phyloP scores from a whole-genome alignment of 2,888 invertebrate genomes.

The Drosophila borealis region DNA sequence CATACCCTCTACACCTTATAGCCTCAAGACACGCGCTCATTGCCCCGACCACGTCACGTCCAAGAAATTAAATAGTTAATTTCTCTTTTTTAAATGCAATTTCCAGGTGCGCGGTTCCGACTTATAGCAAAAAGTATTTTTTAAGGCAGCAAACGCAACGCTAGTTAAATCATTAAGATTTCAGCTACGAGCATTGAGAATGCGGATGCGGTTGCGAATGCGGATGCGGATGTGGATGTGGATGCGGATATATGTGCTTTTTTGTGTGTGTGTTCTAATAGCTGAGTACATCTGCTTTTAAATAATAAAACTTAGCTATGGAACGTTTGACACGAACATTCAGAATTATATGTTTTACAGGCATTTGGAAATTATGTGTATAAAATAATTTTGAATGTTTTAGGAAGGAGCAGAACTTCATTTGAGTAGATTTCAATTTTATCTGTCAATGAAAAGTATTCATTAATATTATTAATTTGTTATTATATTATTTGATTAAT shows the following conservation, averaged over 20 bases:
- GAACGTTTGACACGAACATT: no score
- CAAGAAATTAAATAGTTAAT: slow-evolving; percentile 70
- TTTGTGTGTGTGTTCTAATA: neutral
- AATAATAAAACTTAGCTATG: no score
- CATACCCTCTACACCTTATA: neutral
- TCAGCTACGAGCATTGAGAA: slow-evolving; percentile 23
- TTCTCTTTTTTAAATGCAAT: slow-evolving; percentile 52
- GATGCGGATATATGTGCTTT: neutral
- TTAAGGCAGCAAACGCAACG: slow-evolving; percentile 17
- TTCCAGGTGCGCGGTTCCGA: slow-evolving; percentile 36
- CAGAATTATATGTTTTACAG: neutral
- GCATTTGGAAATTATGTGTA: neutral
- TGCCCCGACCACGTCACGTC: slow-evolving; percentile 58
- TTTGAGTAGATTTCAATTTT: no score
- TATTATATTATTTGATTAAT: no score
- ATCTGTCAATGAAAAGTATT: no score
- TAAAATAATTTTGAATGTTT: no score
- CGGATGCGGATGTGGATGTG: slow-evolving; percentile 21
- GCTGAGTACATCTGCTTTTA: neutral
- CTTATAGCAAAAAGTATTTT: slow-evolving; percentile 14
- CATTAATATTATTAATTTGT: no score
- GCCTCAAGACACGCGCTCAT: neutral
- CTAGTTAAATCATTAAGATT: slow-evolving; percentile 68
- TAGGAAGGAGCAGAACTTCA: no score
- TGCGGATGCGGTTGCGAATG: slow-evolving; percentile 10